These are phyloP conservation scores for Nomada hirtipes DNA, from an alignment of 2,888 invertebrate species.

Conservation along the genomic window DNA sequence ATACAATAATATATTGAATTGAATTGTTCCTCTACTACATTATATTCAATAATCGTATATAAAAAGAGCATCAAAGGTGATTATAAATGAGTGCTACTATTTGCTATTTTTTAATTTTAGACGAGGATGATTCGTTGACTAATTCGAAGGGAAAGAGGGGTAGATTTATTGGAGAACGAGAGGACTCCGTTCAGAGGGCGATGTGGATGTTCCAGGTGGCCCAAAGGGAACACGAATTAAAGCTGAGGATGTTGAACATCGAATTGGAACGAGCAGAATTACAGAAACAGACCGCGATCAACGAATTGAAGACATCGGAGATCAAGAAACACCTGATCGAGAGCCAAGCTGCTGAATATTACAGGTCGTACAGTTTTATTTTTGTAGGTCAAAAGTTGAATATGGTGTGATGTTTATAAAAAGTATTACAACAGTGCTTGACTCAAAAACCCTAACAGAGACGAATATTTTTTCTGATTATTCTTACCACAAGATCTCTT, in stretches of 20 bases:
- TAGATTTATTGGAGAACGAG: conserved; percentile 11
- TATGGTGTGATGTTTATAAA: not conserved
- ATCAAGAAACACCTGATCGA: conserved; percentile 74
- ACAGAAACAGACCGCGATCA: conserved; percentile 75
- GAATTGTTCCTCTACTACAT: too few relatives aligned
- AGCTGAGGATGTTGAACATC: conserved; percentile 72
- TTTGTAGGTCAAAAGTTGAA: not conserved
- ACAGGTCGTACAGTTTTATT: conserved; percentile 60
- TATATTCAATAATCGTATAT: too few relatives aligned
- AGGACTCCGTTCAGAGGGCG: conserved; percentile 52
- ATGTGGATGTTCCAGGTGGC: conserved; percentile 68
- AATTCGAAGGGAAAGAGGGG: conserved; percentile 16
- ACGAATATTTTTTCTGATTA: too few relatives aligned
- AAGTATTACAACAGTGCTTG: not conserved
- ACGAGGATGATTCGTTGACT: not conserved
- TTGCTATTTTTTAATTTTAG: not conserved
- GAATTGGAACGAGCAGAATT: conserved; percentile 77
- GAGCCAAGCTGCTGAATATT: conserved; percentile 71
- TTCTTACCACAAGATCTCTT: too few relatives aligned
- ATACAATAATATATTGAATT: not conserved
- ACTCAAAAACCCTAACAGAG: too few relatives aligned
- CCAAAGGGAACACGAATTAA: conserved; percentile 75
- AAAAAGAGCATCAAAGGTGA: too few relatives aligned
- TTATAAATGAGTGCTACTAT: too few relatives aligned
- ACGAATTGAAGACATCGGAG: conserved; percentile 75